Base-by-base conservation (phyloP, 2,888 invertebrate species). In the Calliphora vomitoria region DNA sequence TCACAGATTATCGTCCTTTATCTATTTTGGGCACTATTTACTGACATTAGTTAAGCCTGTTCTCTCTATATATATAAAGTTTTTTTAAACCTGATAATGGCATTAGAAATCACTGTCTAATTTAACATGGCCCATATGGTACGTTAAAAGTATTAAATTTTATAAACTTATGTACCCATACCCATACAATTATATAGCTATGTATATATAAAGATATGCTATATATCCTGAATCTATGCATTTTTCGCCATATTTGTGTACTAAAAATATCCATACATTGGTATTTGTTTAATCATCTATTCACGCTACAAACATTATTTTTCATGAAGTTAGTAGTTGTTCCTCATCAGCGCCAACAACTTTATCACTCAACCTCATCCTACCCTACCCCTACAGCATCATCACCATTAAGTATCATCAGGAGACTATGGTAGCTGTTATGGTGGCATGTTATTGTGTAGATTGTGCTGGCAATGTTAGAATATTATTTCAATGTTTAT, bases 251-350 rank as follows among this genome's bases (percentile, higher is more conserved):
- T 71, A 58, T 85, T 76, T 74, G 66, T 72, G 3, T 50, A 47
- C 35, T 64, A 58, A 68, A 86, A 60, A 79, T 78, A 74, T 55
- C 8, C 75, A 55, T 20, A 44, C 66, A 74, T 50, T 53, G 60
- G 69, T 87, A 79, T 85, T 87, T 87, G 82, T 69, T 87, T 87
- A 87, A 87, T 87, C 85, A 85, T 81, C 87, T 85, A 85, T 87
- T 82, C 82, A 87, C 87, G 82, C 84, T 82, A 82, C 85, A 82
- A 75, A 87, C 69, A 85, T 66, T 82, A 85, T 79, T 75, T 84
- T 87, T 79, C 84, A 85, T 84, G 72, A 81, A 78, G 72, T 81
- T 62, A 72, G 68, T 76, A 35, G 53, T 53, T 20, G 41, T 72
- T 25, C 66, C 79, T 50, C 74, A 62, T 8, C 53, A 50, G 11